Conservation (phyloP, 1,140 invertebrate species). For the Drosophila persimilis region DNA sequence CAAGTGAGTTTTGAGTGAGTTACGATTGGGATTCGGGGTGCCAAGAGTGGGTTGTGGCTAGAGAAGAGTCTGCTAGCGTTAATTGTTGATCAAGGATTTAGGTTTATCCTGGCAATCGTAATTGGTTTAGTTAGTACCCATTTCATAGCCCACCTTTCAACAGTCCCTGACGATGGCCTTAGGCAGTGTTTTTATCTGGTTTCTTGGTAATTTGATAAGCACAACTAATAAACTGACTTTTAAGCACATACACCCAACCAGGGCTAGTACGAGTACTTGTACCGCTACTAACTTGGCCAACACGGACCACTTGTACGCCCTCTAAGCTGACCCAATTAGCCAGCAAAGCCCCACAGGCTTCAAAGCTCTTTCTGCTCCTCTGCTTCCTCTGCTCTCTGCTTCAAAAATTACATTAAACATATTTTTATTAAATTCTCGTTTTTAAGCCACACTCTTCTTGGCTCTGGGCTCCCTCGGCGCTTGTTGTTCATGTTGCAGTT, state of each 20-base stretch:
- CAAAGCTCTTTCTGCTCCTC: constrained; percentile 27
- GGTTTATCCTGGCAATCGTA: too few relatives aligned
- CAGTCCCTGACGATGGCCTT: too few relatives aligned
- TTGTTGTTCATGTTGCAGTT: constrained; percentile 47
- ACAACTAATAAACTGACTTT: too few relatives aligned
- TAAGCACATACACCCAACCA: too few relatives aligned
- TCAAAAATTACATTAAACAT: constrained; percentile 74
- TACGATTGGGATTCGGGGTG: not conserved
- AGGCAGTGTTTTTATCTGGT: too few relatives aligned
- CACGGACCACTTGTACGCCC: not conserved
- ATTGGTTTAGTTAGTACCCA: too few relatives aligned
- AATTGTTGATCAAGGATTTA: not conserved
- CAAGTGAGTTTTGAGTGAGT: constrained; percentile 28
- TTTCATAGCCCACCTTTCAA: too few relatives aligned
- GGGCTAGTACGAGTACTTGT: too few relatives aligned
- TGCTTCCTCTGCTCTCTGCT: constrained; percentile 7
- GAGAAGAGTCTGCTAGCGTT: too few relatives aligned
- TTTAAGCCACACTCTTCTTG: constrained; percentile 20
- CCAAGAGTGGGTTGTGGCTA: not conserved
- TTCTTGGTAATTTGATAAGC: too few relatives aligned
- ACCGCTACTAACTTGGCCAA: not conserved
- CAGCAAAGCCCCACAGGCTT: constrained; percentile 5
- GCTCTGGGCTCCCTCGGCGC: not conserved
- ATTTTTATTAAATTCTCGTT: constrained; percentile 73
- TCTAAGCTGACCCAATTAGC: constrained; percentile 38